Conservation (phyloP, 2,888 invertebrate genomes). For the Odontocolon sp. region DNA sequence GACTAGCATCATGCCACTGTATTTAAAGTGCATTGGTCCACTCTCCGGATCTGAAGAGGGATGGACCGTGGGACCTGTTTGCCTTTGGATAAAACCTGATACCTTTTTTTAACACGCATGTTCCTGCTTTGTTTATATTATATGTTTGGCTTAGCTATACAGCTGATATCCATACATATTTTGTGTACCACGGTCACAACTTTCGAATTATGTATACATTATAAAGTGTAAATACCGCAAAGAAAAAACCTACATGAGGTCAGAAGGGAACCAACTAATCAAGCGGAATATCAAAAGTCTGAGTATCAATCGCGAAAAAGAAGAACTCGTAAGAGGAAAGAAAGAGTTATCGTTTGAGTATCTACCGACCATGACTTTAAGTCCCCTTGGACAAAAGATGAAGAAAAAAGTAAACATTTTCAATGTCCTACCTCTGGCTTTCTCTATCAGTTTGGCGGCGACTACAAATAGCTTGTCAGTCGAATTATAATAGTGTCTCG, state of each 20-base stretch:
- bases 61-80: too few relatives aligned
- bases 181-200: constrained; percentile 10
- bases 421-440: constrained; percentile 6
- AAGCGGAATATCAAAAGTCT: constrained; percentile 6
- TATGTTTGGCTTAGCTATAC: background rate
- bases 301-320: constrained; percentile 14
- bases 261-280: constrained; percentile 1
- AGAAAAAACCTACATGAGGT: constrained; percentile 8
- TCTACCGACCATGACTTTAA: constrained; percentile 35
- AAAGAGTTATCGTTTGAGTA: constrained; percentile 42
- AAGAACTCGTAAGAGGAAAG: constrained; percentile 17
- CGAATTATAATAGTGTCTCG: constrained; percentile 76
- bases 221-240: too few relatives aligned
- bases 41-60: background rate
- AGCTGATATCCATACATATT: constrained; percentile 40
- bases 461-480: constrained; percentile 77
- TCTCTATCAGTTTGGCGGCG: constrained; percentile 55
- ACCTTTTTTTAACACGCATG: background rate
- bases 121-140: constrained; percentile 30
- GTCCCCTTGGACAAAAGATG: constrained; percentile 12
- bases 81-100: background rate
- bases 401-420: background rate
- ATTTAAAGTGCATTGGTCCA: constrained; percentile 40
- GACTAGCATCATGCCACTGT: constrained; percentile 39
- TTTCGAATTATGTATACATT: constrained; percentile 45